Percentiles rank a stretch among this genome's conserved stretches.
These are phyloP conservation scores for Bungarus multicinctus DNA, from an alignment of 2,113 vertebrate species.

Conservation along the genomic window DNA sequence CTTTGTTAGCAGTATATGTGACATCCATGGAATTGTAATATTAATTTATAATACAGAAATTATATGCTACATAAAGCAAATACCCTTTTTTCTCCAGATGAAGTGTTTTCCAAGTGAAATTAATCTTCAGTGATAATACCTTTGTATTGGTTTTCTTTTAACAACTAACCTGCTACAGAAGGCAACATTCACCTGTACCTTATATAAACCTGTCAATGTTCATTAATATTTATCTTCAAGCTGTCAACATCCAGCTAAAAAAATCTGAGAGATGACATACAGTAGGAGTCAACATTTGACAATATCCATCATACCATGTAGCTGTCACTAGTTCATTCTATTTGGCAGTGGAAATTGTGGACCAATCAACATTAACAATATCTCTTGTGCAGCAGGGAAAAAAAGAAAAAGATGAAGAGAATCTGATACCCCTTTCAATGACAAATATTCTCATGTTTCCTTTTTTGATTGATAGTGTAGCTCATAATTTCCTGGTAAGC, in stretches of 20 bases:
- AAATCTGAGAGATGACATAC: neutral
- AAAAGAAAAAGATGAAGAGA: neutral
- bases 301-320: neutral
- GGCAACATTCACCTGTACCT: neutral
- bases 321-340: neutral
- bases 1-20: neutral
- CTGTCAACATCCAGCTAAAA: neutral
- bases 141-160: neutral
- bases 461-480: neutral
- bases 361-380: neutral
- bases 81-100: neutral
- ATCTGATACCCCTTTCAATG: neutral
- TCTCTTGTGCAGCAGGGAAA: neutral
- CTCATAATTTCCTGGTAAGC: neutral
- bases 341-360: neutral
- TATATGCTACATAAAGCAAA: neutral
- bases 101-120: neutral
- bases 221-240: neutral
- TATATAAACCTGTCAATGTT: neutral
- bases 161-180: neutral
- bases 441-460: neutral
- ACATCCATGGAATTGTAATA: neutral
- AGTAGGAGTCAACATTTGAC: neutral
- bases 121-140: neutral
- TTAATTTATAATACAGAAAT: neutral